phyloP scores from a whole-genome alignment of 2,113 vertebrate species.

The Chaetorhynchus papuensis region DNA sequence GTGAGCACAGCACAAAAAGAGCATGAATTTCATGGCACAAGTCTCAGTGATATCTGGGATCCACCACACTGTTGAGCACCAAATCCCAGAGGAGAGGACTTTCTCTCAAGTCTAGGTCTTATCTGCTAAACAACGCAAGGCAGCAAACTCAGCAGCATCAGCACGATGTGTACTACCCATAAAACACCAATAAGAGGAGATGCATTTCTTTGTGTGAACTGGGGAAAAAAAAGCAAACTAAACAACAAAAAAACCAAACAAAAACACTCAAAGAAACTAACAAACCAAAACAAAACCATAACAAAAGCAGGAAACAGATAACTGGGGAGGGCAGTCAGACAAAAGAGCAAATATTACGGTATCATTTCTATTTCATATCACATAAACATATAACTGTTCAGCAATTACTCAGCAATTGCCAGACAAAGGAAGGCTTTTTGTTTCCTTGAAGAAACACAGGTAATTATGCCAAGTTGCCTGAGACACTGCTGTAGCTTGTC shows the following conservation, averaged over 20 bases:
- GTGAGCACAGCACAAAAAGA: not conserved
- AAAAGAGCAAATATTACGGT: not conserved
- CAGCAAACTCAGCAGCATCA: not conserved
- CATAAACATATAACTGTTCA: not conserved
- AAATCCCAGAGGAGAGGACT: not conserved
- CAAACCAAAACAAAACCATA: not conserved
- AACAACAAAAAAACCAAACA: not conserved
- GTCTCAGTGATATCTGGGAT: not conserved
- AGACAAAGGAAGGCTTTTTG: conserved; percentile 22
- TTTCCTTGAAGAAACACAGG: conserved; percentile 3
- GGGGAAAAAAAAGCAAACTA: not conserved
- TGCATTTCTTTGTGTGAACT: not conserved
- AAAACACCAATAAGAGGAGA: not conserved
- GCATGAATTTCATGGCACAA: accelerated
- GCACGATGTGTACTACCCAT: not conserved
- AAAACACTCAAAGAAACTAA: not conserved
- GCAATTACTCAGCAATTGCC: not conserved
- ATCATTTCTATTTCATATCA: not conserved
- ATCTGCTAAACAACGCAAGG: not conserved
- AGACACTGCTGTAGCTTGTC: not conserved
- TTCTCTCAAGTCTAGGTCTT: not conserved
- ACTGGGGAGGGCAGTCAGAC: not conserved
- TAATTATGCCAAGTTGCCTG: conserved; percentile 2
- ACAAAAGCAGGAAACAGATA: not conserved
- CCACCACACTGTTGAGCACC: not conserved